Evolutionary conservation across 2,797 vertebrate genomes (phyloP).

Genomic region (Pempheris klunzingeri): DNA sequence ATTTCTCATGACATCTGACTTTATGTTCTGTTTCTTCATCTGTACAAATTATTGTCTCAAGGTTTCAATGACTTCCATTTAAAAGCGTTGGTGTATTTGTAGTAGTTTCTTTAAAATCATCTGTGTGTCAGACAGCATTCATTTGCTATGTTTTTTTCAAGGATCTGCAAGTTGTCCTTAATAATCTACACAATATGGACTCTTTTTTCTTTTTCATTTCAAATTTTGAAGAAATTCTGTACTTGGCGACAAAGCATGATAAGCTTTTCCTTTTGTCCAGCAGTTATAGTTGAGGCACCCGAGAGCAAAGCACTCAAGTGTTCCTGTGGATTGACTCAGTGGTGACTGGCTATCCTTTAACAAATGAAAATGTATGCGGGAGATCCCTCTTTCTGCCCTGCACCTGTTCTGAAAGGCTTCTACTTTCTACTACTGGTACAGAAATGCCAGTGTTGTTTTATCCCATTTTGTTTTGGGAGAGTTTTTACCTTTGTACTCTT

Average conservation of each 20-base stretch:
- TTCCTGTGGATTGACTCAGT: conserved; percentile 14
- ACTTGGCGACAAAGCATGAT: conserved; percentile 12
- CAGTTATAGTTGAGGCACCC: conserved; percentile 11
- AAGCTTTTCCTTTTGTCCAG: conserved; percentile 5
- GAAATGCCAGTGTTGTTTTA: conserved; percentile 4
- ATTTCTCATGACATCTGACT: not conserved
- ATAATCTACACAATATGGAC: not conserved
- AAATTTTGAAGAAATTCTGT: not conserved
- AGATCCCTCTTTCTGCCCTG: not conserved
- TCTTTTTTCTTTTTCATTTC: not conserved
- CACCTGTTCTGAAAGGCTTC: not conserved
- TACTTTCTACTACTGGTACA: not conserved
- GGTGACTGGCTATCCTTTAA: conserved; percentile 23
- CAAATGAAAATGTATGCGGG: conserved; percentile 26
- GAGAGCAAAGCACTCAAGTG: conserved; percentile 9
- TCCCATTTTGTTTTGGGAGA: conserved; percentile 22
- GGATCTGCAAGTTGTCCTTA: not conserved
- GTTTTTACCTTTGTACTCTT: conserved; percentile 31
- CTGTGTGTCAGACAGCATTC: not conserved
- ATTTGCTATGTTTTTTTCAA: not conserved
- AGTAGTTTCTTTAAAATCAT: not conserved
- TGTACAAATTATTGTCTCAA: not conserved
- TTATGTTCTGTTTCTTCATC: not conserved
- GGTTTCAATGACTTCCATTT: not conserved
- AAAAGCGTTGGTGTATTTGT: not conserved